Conservation (phyloP, 2,888 invertebrate genomes). For the Eupithecia subfuscata region DNA sequence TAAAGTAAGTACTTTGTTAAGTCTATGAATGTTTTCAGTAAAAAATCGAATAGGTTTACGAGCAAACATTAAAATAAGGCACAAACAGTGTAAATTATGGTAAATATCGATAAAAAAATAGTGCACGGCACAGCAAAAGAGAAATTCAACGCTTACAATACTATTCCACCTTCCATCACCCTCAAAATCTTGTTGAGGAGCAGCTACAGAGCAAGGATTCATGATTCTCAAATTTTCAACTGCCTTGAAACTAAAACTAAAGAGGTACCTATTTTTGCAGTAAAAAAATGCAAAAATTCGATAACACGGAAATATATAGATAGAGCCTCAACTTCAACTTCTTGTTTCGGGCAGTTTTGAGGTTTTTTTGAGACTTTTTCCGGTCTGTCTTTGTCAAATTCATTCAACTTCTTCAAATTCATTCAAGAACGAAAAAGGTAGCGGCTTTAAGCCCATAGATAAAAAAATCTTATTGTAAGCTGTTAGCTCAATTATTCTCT, state of each 20-base stretch:
- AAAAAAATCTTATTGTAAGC: too few relatives aligned
- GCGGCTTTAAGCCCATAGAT: too few relatives aligned
- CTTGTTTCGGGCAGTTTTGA: too few relatives aligned
- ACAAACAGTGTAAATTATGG: not conserved
- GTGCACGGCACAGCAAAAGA: not conserved
- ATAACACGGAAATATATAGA: not conserved
- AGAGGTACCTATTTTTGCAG: not conserved
- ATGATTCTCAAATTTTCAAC: slow-evolving; percentile 62
- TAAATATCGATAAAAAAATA: not conserved
- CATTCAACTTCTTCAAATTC: too few relatives aligned
- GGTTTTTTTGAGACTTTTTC: not conserved
- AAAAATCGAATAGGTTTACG: not conserved
- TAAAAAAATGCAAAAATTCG: not conserved
- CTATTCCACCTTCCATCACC: slow-evolving; percentile 95
- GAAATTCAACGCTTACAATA: slow-evolving; percentile 74
- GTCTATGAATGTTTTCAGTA: not conserved
- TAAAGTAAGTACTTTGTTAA: not conserved
- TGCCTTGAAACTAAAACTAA: not conserved
- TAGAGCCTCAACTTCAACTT: not conserved
- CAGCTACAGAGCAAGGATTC: slow-evolving; percentile 90
- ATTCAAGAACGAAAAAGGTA: too few relatives aligned
- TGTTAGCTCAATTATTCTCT: too few relatives aligned
- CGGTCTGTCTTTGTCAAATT: too few relatives aligned
- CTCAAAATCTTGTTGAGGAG: slow-evolving; percentile 89
- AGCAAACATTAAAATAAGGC: not conserved